Base-by-base conservation (phyloP, 2,113 vertebrate genomes). In the Megaceryle torquata region DNA sequence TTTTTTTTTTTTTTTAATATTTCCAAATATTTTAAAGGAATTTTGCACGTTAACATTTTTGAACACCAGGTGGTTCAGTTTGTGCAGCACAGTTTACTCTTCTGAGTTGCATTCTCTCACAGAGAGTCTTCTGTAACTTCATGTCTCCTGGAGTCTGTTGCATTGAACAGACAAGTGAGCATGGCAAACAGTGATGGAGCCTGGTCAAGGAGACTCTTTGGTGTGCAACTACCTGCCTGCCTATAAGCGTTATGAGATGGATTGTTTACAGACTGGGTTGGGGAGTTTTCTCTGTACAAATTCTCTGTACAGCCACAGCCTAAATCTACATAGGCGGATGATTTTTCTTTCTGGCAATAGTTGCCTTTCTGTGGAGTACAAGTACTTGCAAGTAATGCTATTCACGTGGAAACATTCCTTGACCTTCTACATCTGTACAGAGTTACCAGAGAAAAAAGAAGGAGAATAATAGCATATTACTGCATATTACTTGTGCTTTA, bases 191-290 rank as follows among this genome's bases (percentile, higher is more conserved):
- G 53, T 68, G 82, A 80, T 65, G 59, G 39, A 79, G 8, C 8
- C 59, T 61, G 28, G 22, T 53, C 63, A 79, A 22, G 44, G 24
- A 87, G 6, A 72, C 9, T 5, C 28, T 68, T 59, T 44, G 50
- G 31, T 31, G 28, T 70, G 77, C 41, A 64, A 50, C 43, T 51
- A 69, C 76, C 44, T 77, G 71, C 59, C 50, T 41, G 53, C 8
- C 31, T n/a, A 26, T 25, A 5, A 57, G 12, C 3, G 3, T 41
- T 51, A 33, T 48, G 67, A 69, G 33, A 44, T 5, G 63, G 26
- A 35, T 0, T 0, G 29, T 22, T 61, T 43, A 67, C 6, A 67
- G 59, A 15, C 13, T 85, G 67, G 10, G 13, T 1, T 13, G 2
- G 13, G 19, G 11, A 59, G 2, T 29, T 35, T 76, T 2, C n/a